These are phyloP conservation scores for Macroglossus sobrinus DNA, from an alignment of 2,113 vertebrate species.

Conservation along the genomic window DNA sequence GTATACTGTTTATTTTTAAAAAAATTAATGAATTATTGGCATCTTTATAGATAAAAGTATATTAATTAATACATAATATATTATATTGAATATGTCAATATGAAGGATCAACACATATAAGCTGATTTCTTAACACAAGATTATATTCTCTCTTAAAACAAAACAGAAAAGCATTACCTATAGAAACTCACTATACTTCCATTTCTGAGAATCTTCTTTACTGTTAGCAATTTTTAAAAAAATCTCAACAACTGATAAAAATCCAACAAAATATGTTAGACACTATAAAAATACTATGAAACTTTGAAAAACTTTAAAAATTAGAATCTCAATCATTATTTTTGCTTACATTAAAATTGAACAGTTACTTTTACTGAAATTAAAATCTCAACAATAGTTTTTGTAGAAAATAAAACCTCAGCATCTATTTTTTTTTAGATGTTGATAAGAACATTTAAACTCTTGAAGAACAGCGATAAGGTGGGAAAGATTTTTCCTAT, in stretches of 20 bases:
- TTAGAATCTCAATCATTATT: background rate
- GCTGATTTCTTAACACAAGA: background rate
- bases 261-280: background rate
- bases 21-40: background rate
- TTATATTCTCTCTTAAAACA: background rate
- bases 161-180: background rate
- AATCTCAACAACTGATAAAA: conserved; percentile 2
- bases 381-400: background rate
- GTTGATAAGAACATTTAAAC: background rate
- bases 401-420: conserved; percentile 19
- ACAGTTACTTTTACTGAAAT: conserved; percentile 6
- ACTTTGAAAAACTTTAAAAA: background rate
- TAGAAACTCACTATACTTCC: background rate
- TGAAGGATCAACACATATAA: background rate
- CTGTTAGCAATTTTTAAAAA: background rate
- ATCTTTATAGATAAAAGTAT: background rate
- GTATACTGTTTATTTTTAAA: background rate
- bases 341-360: background rate
- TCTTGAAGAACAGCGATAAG: background rate
- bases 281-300: background rate
- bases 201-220: background rate
- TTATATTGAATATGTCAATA: background rate
- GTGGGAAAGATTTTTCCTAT: background rate
- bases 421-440: background rate
- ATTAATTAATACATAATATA: background rate